phyloP scores from a whole-genome alignment of 2,113 vertebrate genomes.

The Colossoma macropomum region DNA sequence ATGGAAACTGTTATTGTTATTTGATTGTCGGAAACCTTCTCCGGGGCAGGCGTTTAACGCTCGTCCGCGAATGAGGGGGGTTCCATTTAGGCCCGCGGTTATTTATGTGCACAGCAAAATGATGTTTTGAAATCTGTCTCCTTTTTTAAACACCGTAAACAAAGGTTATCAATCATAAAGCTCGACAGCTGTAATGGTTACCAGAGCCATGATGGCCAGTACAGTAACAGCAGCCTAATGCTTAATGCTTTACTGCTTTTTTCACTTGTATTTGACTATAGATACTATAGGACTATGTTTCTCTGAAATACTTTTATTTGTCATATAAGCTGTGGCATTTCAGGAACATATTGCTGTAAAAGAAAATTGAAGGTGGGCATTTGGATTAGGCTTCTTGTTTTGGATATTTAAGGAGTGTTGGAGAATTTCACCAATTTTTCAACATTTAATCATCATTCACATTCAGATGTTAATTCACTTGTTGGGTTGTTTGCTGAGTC shows the following conservation, averaged over 20 bases:
- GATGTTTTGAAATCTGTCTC: constrained; percentile 79
- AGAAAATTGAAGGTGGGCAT: too few relatives aligned
- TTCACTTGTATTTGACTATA: neutral
- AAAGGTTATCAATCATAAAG: constrained; percentile 82
- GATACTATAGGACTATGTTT: neutral
- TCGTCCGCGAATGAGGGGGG: constrained; percentile 67
- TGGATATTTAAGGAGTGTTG: too few relatives aligned
- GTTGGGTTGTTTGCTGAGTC: too few relatives aligned
- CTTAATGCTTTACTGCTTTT: neutral
- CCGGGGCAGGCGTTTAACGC: constrained; percentile 68
- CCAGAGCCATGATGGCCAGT: constrained; percentile 66
- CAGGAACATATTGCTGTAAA: too few relatives aligned
- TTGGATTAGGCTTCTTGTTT: too few relatives aligned
- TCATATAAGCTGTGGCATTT: too few relatives aligned
- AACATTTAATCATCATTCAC: too few relatives aligned
- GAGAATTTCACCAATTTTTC: neutral
- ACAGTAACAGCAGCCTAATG: constrained; percentile 26
- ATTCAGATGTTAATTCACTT: too few relatives aligned
- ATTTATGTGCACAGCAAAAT: constrained; percentile 75
- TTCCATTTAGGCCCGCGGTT: constrained; percentile 67
- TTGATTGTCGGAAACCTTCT: constrained; percentile 74
- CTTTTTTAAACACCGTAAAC: constrained; percentile 81
- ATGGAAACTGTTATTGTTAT: constrained; percentile 81
- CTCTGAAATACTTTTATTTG: neutral
- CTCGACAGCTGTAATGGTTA: constrained; percentile 76